Evolutionary conservation across 2,797 vertebrate genomes (phyloP).

Genomic region (Crypturellus tataupa): DNA sequence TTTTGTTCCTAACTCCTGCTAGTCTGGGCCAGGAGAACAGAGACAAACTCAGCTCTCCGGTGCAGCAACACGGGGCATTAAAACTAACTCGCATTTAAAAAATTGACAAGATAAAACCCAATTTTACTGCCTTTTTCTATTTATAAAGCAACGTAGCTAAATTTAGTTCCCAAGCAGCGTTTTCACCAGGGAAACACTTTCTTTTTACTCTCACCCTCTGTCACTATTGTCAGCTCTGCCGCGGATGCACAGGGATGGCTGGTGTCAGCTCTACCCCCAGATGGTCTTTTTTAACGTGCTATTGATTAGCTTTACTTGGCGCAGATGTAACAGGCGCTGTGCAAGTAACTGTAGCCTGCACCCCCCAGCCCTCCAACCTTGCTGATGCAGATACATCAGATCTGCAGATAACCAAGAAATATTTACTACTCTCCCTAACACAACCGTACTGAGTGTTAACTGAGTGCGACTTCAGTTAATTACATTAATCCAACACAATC

Average conservation of each 20-base stretch:
- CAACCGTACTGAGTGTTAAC: accelerated
- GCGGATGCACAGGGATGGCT: background rate
- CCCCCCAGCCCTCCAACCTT: background rate
- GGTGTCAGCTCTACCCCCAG: background rate
- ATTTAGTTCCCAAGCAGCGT: background rate
- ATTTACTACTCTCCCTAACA: background rate
- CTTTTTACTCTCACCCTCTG: background rate
- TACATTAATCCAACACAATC: background rate
- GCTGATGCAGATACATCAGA: background rate
- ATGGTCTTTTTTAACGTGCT: background rate
- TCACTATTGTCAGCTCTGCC: background rate
- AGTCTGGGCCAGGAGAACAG: background rate
- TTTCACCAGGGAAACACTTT: background rate
- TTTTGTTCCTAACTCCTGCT: background rate
- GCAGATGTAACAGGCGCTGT: background rate
- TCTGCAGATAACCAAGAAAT: background rate
- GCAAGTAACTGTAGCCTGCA: background rate
- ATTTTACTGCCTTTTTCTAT: background rate
- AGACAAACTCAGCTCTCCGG: conserved; percentile 2
- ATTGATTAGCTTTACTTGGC: background rate
- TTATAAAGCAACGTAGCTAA: background rate
- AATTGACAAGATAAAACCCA: background rate
- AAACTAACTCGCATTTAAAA: background rate
- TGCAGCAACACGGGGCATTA: background rate
- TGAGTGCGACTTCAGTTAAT: background rate